phyloP scores from a whole-genome alignment of 2,888 invertebrate genomes.

The Dynastes grantii region DNA sequence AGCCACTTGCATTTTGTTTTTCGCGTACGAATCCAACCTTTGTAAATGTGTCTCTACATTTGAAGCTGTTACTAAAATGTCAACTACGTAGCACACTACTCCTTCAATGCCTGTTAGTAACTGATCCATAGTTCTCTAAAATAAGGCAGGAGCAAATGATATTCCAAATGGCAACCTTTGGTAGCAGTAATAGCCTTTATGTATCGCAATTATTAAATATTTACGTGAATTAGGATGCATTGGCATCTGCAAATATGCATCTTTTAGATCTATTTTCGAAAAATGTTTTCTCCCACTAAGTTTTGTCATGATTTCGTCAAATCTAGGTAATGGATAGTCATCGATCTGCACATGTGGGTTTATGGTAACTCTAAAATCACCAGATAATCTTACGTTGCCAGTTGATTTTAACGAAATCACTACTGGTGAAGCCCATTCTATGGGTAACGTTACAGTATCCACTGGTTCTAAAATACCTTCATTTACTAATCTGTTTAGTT shows the following conservation, averaged over 20 bases:
- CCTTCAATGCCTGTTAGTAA: not conserved
- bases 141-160: constrained; percentile 2
- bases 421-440: constrained; percentile 57
- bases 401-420: constrained; percentile 55
- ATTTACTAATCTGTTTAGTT: constrained; percentile 54
- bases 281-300: constrained; percentile 48
- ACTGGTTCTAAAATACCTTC: constrained; percentile 56
- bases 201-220: constrained; percentile 24
- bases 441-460: constrained; percentile 47
- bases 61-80: constrained; percentile 27
- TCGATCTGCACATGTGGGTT: constrained; percentile 44
- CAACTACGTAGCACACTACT: constrained; percentile 33
- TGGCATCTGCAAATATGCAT: constrained; percentile 45
- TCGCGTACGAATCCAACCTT: no score
- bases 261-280: constrained; percentile 34
- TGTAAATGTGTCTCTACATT: no score
- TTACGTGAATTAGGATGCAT: constrained; percentile 42
- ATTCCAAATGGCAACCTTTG: constrained; percentile 41
- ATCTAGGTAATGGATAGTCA: constrained; percentile 52
- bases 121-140: no score
- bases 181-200: constrained; percentile 24
- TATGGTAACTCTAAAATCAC: constrained; percentile 54
- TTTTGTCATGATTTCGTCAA: constrained; percentile 48
- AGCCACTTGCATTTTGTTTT: no score
- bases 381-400: constrained; percentile 56